phyloP scores from a whole-genome alignment of 2,888 invertebrate species.

The Nomada lathburiana region DNA sequence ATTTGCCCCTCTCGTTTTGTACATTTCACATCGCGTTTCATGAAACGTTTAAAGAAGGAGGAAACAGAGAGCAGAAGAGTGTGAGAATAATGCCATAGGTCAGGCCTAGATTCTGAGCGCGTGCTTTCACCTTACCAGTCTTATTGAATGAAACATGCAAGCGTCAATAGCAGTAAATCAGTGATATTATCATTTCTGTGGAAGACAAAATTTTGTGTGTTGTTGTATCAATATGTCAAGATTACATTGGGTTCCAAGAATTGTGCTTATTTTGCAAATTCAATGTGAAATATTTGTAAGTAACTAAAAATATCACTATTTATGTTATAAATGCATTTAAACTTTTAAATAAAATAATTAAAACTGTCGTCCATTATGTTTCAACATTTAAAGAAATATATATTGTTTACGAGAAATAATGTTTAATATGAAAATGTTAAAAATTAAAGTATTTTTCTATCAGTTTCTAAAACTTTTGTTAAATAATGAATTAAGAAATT shows the following conservation, averaged over 20 bases:
- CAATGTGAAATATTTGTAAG: conserved; percentile 37
- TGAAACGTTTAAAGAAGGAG: neutral
- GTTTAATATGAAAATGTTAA: neutral
- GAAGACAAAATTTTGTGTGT: neutral
- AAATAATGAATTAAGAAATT: too few species aligned
- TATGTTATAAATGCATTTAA: neutral
- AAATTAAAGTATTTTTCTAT: neutral
- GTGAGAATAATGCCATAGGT: conserved; percentile 7
- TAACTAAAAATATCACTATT: conserved; percentile 1
- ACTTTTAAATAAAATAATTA: neutral
- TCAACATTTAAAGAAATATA: neutral
- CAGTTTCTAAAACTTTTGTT: neutral
- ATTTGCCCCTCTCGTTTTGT: too few species aligned
- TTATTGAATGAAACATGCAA: conserved; percentile 48
- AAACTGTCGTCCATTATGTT: too few species aligned
- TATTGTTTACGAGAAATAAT: too few species aligned
- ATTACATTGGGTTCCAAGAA: conserved; percentile 1
- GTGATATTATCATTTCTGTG: conserved; percentile 2
- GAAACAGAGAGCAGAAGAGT: neutral
- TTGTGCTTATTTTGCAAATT: neutral
- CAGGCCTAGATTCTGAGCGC: conserved; percentile 65
- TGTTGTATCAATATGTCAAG: conserved; percentile 19
- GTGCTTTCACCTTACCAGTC: conserved; percentile 75
- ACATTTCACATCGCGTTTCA: too few species aligned
- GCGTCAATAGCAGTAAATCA: neutral